Conservation (phyloP, 2,888 invertebrate genomes). For the Phytoseiulus persimilis region DNA sequence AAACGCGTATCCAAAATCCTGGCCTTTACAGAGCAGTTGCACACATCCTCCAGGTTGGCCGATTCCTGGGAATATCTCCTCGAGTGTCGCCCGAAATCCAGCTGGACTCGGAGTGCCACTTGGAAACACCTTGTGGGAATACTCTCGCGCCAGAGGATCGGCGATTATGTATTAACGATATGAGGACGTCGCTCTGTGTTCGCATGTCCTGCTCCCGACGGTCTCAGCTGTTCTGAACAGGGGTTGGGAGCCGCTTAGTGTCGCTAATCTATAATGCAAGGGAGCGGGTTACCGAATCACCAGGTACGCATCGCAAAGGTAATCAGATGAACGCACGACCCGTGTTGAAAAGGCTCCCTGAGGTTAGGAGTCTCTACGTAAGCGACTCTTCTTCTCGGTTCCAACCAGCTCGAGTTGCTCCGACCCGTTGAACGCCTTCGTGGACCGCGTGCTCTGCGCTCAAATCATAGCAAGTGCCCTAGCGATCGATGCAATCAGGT, state of each 20-base stretch:
- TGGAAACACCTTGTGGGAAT: neutral
- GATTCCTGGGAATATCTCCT: no score
- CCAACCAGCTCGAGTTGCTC: neutral
- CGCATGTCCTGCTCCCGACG: neutral
- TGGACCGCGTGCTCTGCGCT: neutral
- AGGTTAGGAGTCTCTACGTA: neutral
- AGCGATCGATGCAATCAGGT: neutral
- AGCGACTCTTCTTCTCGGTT: neutral
- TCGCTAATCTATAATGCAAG: conserved; percentile 5
- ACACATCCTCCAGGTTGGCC: no score
- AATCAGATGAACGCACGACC: neutral
- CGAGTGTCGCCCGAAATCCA: no score
- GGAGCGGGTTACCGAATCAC: neutral
- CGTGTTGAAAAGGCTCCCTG: neutral
- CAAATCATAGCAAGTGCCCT: neutral
- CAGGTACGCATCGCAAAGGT: neutral
- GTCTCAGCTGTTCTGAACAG: neutral
- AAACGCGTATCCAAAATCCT: no score
- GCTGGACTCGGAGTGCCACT: neutral
- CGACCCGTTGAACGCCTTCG: neutral
- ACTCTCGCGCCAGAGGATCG: neutral
- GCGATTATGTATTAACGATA: neutral
- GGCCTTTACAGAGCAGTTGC: no score
- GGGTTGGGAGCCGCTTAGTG: neutral
- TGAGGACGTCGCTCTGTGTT: neutral